A percentile compares a stretch with the other conserved stretches of the same genome.
Conservation (phyloP, 2,888 invertebrate genomes). For the Pyrocoelia pectoralis region DNA sequence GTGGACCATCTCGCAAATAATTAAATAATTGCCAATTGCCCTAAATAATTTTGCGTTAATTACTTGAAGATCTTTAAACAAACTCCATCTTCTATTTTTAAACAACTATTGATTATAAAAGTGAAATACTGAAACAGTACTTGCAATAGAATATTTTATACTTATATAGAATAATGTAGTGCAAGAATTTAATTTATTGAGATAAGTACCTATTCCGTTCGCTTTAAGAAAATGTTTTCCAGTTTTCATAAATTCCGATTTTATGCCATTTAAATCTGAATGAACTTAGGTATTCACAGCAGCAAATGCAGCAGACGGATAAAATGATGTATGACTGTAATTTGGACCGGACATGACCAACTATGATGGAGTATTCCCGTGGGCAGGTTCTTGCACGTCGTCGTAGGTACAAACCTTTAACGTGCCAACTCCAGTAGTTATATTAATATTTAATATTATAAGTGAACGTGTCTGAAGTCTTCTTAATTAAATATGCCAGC, state of each 20-base stretch:
- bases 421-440: conserved; percentile 39
- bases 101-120: no score
- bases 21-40: no score
- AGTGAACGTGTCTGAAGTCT: background rate
- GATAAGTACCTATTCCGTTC: background rate
- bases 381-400: conserved; percentile 49
- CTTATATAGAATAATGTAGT: no score
- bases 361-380: conserved; percentile 54
- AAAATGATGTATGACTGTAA: conserved; percentile 55
- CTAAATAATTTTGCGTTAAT: no score
- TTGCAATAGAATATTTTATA: no score
- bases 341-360: conserved; percentile 53
- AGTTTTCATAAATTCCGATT: conserved; percentile 20
- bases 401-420: conserved; percentile 42
- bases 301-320: conserved; percentile 48
- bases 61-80: no score
- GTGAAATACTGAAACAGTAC: no score
- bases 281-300: conserved; percentile 46
- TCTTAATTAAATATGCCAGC: background rate
- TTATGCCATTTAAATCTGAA: conserved; percentile 30
- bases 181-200: background rate
- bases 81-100: no score
- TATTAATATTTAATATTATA: conserved; percentile 7
- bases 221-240: background rate
- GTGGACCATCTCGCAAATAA: no score